These are phyloP conservation scores for Chloroceryle aenea DNA, from an alignment of 2,113 vertebrate genomes.

Conservation along the genomic window DNA sequence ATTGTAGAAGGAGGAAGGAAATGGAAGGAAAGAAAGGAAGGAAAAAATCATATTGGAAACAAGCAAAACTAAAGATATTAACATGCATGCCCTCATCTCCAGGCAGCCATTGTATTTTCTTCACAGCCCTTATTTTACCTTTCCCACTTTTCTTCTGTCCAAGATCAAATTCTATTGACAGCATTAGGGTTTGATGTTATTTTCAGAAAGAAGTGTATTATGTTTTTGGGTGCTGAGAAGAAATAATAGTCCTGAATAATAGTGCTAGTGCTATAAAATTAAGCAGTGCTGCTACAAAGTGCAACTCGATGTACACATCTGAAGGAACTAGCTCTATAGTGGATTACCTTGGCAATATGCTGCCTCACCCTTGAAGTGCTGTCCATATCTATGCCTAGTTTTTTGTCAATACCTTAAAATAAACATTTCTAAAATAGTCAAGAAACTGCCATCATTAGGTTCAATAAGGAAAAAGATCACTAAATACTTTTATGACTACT, in stretches of 20 bases:
- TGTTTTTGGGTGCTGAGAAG: not conserved
- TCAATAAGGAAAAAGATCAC: not conserved
- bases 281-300: rapidly evolving
- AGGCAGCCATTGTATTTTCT: not conserved
- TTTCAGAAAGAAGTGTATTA: not conserved
- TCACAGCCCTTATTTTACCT: not conserved
- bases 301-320: not conserved
- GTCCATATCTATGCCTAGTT: not conserved
- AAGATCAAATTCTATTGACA: not conserved
- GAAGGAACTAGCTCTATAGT: not conserved
- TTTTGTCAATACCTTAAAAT: not conserved
- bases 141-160: not conserved
- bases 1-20: not conserved
- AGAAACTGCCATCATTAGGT: not conserved
- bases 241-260: not conserved
- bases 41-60: not conserved
- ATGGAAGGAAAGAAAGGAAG: not conserved
- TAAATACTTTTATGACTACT: not conserved
- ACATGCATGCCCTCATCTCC: not conserved
- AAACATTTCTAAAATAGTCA: not conserved
- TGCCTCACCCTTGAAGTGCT: not conserved
- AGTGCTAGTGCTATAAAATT: not conserved
- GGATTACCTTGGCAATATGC: not conserved
- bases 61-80: not conserved
- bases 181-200: not conserved